Conservation (phyloP, 2,888 invertebrate genomes). For the Caenorhabditis uteleia region DNA sequence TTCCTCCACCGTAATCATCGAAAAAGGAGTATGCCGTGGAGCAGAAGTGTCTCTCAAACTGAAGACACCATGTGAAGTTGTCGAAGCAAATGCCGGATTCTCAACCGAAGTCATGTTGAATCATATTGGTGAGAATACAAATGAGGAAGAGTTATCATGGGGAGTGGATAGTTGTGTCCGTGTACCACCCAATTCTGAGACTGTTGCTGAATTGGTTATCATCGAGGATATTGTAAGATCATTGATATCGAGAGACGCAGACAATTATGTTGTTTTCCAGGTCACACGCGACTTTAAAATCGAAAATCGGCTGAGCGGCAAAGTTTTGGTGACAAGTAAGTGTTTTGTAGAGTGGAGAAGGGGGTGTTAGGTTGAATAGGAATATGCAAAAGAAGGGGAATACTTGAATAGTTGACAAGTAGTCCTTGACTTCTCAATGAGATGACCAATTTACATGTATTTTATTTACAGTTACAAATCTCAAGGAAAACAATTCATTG, state of each 20-base stretch:
- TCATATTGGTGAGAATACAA: conserved; percentile 69
- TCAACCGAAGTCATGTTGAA: conserved; percentile 70
- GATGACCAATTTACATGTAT: not conserved
- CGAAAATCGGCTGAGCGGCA: conserved; percentile 69
- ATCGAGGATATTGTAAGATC: conserved; percentile 64
- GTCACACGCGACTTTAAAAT: conserved; percentile 69
- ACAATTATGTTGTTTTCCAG: conserved; percentile 11
- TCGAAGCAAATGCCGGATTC: conserved; percentile 71
- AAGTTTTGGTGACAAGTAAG: conserved; percentile 61
- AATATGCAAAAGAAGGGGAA: conserved; percentile 4
- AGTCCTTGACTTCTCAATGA: conserved; percentile 28
- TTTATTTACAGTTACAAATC: conserved; percentile 69
- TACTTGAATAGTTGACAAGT: conserved; percentile 27
- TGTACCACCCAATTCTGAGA: conserved; percentile 69
- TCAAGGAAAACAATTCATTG: conserved; percentile 70
- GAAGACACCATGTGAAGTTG: conserved; percentile 70
- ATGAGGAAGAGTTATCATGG: conserved; percentile 70
- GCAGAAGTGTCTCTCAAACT: conserved; percentile 68
- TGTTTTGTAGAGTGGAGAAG: conserved; percentile 1
- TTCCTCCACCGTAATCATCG: conserved; percentile 68
- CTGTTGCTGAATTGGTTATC: conserved; percentile 70
- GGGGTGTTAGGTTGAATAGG: not conserved
- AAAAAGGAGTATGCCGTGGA: conserved; percentile 55
- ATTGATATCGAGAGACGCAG: not conserved
- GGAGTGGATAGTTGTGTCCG: conserved; percentile 70